Base-by-base conservation (phyloP, 2,888 invertebrate genomes). In the Rhaphigaster nebulosa region DNA sequence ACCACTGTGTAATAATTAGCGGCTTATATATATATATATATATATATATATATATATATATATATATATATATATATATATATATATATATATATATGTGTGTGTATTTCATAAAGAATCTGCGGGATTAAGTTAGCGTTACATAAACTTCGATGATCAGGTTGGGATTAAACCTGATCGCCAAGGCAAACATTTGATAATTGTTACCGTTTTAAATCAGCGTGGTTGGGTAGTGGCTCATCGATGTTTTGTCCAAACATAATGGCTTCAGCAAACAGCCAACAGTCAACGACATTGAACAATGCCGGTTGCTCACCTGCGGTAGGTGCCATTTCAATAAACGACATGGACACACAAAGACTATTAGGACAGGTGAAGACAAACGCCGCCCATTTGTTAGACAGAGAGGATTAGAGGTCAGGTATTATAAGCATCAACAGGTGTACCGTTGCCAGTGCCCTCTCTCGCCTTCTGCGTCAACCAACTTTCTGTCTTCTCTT, bases 341-440 rank as follows among this genome's bases (percentile, higher is more conserved):
- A 38, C 6, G 70, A 76, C 70, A 76, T 38, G 10, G n/a, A 60
- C 60, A 76, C 70, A 76, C 20, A 38, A 76, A 76, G 23, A 38
- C 34, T 76, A 76, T 76, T 76, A 76, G 70, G 70, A 76, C 70
- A 76, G 70, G 34, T 38, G 70, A 76, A 76, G 70, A 76, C 70
- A 76, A 76, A 76, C 70, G 70, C 38, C 70, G 20, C 0, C 70
- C 34, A 76, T 76, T 76, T 76, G 70, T 76, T 76, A 76, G 70
- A 76, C 20, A 20, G 70, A 38, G 18, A 23, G 38, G 70, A 76
- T 76, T 76, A 76, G 70, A 76, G 70, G 70, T 76, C 70, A 76
- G 70, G 70, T 76, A 76, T 76, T 76, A 76, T 76, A 34, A 38
- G n/a, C 23, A 38, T 76, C 70, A 76, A 76, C 70, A 76, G 70